Evolutionary conservation across 2,888 invertebrate species (phyloP).

Genomic region (Saturnia japonica): DNA sequence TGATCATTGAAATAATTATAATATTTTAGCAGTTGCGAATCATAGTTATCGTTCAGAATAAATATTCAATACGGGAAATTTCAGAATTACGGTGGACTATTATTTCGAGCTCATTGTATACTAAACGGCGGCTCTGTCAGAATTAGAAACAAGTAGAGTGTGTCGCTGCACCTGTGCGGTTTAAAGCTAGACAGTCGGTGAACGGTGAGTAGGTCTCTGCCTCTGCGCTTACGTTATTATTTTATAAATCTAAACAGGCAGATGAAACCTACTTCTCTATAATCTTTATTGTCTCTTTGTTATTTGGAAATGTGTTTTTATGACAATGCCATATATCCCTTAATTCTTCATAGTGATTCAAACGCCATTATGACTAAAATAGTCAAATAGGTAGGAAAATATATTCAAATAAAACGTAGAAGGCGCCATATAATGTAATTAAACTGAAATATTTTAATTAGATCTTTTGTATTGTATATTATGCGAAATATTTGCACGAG

Average conservation of each 20-base stretch:
- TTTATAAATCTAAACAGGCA: background rate
- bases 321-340: too few relatives aligned
- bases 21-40: background rate
- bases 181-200: constrained; percentile 34
- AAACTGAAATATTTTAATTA: too few relatives aligned
- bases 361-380: too few relatives aligned
- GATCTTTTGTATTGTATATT: too few relatives aligned
- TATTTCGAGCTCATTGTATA: constrained; percentile 33
- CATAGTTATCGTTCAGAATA: background rate
- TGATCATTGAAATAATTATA: background rate
- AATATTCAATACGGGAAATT: background rate
- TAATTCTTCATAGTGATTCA: too few relatives aligned
- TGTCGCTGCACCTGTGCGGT: constrained; percentile 37
- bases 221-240: background rate
- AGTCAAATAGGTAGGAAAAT: too few relatives aligned
- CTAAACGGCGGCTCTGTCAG: constrained; percentile 34
- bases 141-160: constrained; percentile 59
- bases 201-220: constrained; percentile 1
- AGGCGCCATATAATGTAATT: too few relatives aligned
- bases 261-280: background rate
- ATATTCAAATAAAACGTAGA: too few relatives aligned
- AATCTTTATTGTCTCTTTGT: background rate
- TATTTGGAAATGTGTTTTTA: background rate
- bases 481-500: too few relatives aligned
- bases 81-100: background rate